Base-by-base conservation (phyloP, 2,888 invertebrate species). In the Coleophora flavipennella region DNA sequence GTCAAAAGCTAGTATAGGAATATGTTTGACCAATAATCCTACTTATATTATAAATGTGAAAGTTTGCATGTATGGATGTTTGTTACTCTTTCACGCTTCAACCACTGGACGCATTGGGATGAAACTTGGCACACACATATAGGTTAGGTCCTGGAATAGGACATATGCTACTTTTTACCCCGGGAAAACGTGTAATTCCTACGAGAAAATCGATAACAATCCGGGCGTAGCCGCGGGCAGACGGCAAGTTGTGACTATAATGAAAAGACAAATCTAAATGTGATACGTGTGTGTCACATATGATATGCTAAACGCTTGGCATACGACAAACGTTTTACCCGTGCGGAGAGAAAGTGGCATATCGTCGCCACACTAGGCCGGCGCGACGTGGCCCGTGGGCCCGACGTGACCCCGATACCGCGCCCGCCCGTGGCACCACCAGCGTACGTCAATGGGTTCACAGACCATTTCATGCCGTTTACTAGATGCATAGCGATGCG, bases 401-500 rank as follows among this genome's bases (percentile, higher is more conserved):
- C 20, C 58, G 66, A 59, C 65, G 55, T 62, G 64, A 54, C 69
- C 64, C 62, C 69, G 67, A 69, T 73, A 63, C 63, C 48, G 57
- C n/a, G 59, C 45, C 48, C 57, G 50, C 59, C 62, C 32, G 37
- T 33, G n/a, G n/a, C n/a, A 38, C 33, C 29, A 28, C 38, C 35
- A 20, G 20, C 20, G 20, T 20, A 20, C 20, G 40, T 44, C 39
- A 44, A 75, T 74, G 76, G 73, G 68, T 65, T 65, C 69, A 68
- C 67, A 67, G 59, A 59, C 67, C 66, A 67, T 31, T 41, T 60
- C 68, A 54, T 62, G 61, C 67, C 63, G 67, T 70, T 65, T 67
- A 68, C 69, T 65, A 68, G 66, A 56, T 66, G 57, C 62, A 67
- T 73, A 73, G 67, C 65, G 76, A 76, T 76, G 77, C 77, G 67